Evolutionary conservation across 2,888 invertebrate genomes (phyloP).

Genomic region (Heliconius cydno): DNA sequence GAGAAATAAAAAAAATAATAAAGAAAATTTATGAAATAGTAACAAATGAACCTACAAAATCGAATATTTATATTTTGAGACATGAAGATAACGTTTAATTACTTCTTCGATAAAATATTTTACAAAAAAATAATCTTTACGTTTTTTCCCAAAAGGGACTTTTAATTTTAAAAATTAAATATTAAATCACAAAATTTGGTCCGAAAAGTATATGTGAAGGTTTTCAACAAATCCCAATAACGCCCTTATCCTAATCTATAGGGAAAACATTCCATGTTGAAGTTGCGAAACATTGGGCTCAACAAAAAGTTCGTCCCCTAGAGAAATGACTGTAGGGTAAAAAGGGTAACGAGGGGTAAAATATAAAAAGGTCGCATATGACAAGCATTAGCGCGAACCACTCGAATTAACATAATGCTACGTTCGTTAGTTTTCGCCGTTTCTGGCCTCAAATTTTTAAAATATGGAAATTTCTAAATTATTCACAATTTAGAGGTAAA

Average conservation of each 20-base stretch:
- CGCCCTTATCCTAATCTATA: not conserved
- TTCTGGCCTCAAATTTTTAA: constrained; percentile 2
- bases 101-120: too few species aligned
- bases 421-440: constrained; percentile 32
- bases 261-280: not conserved
- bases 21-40: not conserved
- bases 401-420: constrained; percentile 40
- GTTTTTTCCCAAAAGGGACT: too few species aligned
- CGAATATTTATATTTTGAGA: too few species aligned
- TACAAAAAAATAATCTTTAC: too few species aligned
- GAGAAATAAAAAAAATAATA: not conserved
- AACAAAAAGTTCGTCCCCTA: constrained; percentile 32
- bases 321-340: constrained; percentile 5
- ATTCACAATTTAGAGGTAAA: constrained; percentile 10
- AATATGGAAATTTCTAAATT: constrained; percentile 20
- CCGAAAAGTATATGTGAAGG: not conserved
- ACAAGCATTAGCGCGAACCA: constrained; percentile 32
- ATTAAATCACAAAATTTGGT: too few species aligned
- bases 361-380: constrained; percentile 31
- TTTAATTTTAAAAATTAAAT: too few species aligned
- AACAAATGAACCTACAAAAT: not conserved
- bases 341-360: constrained; percentile 2
- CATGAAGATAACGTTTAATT: too few species aligned
- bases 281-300: constrained; percentile 21
- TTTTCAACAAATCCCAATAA: constrained; percentile 1